phyloP scores from a whole-genome alignment of 1,140 invertebrate species.

The Cardiocondyla obscurior region DNA sequence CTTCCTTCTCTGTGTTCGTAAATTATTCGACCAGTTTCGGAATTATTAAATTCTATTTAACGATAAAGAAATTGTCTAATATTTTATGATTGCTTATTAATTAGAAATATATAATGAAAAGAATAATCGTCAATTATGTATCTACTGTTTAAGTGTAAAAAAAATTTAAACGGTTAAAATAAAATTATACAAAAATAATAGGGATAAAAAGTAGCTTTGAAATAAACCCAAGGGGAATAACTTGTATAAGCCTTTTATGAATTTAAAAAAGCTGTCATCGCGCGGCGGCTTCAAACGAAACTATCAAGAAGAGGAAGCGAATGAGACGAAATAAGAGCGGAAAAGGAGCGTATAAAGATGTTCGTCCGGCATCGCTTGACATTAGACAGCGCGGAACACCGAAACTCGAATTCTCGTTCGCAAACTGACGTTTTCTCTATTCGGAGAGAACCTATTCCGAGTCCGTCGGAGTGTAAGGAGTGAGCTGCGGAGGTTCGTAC shows the following conservation, averaged over 20 bases:
- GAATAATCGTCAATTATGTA: background rate
- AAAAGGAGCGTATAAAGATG: slow-evolving; percentile 68
- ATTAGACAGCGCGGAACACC: slow-evolving; percentile 72
- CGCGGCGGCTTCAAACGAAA: background rate
- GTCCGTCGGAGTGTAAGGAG: slow-evolving; percentile 64
- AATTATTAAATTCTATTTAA: background rate
- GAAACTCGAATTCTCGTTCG: slow-evolving; percentile 68
- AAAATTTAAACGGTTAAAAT: too few species aligned
- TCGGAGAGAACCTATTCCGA: slow-evolving; percentile 69
- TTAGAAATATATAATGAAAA: background rate
- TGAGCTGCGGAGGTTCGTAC: slow-evolving; percentile 5
- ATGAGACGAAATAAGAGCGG: slow-evolving; percentile 3
- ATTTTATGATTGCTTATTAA: background rate
- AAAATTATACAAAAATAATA: too few species aligned
- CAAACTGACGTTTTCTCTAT: slow-evolving; percentile 55
- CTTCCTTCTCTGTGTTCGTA: background rate
- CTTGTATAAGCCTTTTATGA: background rate
- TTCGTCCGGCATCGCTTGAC: slow-evolving; percentile 71
- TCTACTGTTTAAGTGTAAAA: background rate
- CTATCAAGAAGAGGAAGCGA: background rate
- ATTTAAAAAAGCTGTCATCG: background rate
- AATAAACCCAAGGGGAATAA: background rate
- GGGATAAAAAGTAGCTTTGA: background rate
- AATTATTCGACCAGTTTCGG: background rate
- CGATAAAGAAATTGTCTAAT: background rate